Evolutionary conservation across 2,888 invertebrate genomes (phyloP), one percentile per base, ranked within the genome.

Genomic region (Polylopha cassiicola): DNA sequence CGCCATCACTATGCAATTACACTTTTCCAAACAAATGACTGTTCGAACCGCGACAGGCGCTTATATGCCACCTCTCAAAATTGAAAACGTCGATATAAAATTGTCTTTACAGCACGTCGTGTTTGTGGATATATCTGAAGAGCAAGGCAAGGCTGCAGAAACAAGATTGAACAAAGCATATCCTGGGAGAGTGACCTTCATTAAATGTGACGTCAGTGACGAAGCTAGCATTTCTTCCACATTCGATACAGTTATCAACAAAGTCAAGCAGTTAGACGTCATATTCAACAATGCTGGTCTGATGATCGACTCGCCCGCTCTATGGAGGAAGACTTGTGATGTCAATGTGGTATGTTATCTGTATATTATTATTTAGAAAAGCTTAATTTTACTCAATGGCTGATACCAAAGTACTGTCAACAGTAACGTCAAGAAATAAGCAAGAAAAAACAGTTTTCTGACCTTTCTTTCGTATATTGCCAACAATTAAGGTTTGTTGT

Each of bases 241-340:
- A 2, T 37, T 37, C 18, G 15, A 37, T 27, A 13, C 26, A n/a
- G 26, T 37, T 9, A 17, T 37, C 11, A 10, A 37, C 6, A 15
- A 15, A 9, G 14, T 26, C 21, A 14, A 28, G 10, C 27, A 9
- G 11, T 13, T 37, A 13, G 37, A 37, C 11, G 28, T 37, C 4
- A 15, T 37, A 5, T 26, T 37, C 14, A 37, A 36, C 20, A 36
- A 36, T 15, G 37, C 37, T 9, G 37, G 37, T 2, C 18, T 37
- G 4, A 27, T 37, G 28, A 15, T 16, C 14, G 37, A 37, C 10
- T 21, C 28, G 2, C 28, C 20, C 9, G 15, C 6, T 4, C 11
- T 9, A 6, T 28, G 28, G 18, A 15, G 37, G 7, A 37, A 28
- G 14, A 26, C 37, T 20, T 28, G 18, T 27, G 14, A 37, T 14